A percentile compares a stretch with the other conserved stretches of the same genome.
phyloP scores from a whole-genome alignment of 2,797 vertebrate genomes.

The Anguilla obscura region DNA sequence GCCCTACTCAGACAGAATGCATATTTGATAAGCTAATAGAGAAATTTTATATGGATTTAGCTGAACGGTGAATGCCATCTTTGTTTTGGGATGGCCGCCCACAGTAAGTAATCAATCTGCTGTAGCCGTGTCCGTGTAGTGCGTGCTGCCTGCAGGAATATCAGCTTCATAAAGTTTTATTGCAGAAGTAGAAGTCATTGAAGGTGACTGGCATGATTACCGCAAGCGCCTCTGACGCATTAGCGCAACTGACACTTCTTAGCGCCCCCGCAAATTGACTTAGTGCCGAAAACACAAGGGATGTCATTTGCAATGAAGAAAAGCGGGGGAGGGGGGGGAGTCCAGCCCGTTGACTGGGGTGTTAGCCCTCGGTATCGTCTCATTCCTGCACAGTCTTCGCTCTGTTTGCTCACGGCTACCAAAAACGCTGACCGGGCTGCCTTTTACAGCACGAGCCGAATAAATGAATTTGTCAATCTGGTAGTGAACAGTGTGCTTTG shows the following conservation, averaged over 20 bases:
- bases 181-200: constrained; percentile 9
- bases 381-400: background rate
- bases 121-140: background rate
- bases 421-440: background rate
- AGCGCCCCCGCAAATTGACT: constrained; percentile 11
- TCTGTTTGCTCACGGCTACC: background rate
- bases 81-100: background rate
- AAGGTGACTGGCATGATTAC: constrained; percentile 19
- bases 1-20: background rate
- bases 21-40: background rate
- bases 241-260: constrained; percentile 5
- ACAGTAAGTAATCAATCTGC: constrained; percentile 8
- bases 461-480: background rate
- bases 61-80: background rate
- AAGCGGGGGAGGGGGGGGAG: background rate
- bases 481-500: background rate
- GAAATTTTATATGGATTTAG: background rate
- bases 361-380: background rate
- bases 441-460: background rate
- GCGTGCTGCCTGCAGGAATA: constrained; percentile 10
- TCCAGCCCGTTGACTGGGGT: background rate
- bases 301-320: background rate
- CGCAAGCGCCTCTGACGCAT: background rate
- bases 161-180: constrained; percentile 15
- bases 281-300: constrained; percentile 13